A percentile compares a stretch with the other conserved stretches of the same genome.
phyloP scores from a whole-genome alignment of 2,888 invertebrate species.

The Therioaphis trifolii region DNA sequence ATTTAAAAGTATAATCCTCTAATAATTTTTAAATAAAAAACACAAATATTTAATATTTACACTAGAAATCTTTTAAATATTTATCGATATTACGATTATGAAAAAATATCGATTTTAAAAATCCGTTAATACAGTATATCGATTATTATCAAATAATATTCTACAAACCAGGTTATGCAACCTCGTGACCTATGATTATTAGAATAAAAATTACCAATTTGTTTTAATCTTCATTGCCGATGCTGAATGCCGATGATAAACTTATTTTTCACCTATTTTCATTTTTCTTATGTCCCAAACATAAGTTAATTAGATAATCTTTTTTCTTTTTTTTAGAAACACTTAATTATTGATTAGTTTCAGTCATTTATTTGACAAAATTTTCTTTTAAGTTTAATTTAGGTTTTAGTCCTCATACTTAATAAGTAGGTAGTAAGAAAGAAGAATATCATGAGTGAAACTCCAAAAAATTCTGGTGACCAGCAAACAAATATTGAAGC shows the following conservation, averaged over 20 bases:
- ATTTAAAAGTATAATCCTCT: no score
- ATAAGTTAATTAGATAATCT: background rate
- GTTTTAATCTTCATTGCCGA: slow-evolving; percentile 6
- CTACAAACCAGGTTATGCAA: slow-evolving; percentile 57
- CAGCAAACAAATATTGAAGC: slow-evolving; percentile 24
- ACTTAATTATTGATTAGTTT: background rate
- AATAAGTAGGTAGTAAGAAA: background rate
- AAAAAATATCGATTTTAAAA: slow-evolving; percentile 25
- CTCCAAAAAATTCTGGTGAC: slow-evolving; percentile 11
- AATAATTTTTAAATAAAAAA: no score
- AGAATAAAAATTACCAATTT: slow-evolving; percentile 8
- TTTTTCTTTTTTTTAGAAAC: background rate
- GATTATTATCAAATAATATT: slow-evolving; percentile 40
- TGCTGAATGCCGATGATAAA: background rate
- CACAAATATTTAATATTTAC: no score
- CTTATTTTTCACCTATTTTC: background rate
- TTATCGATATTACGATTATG: no score
- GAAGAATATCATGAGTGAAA: slow-evolving; percentile 42
- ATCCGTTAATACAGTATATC: slow-evolving; percentile 2
- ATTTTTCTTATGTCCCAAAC: no score
- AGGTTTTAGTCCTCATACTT: no score
- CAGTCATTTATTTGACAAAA: background rate
- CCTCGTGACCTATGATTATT: slow-evolving; percentile 57
- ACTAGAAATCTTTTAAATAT: no score
- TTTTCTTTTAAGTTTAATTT: background rate